Evolutionary conservation across 2,797 vertebrate genomes (phyloP), one percentile per base, ranked within the genome.

Genomic region (Picus viridis): DNA sequence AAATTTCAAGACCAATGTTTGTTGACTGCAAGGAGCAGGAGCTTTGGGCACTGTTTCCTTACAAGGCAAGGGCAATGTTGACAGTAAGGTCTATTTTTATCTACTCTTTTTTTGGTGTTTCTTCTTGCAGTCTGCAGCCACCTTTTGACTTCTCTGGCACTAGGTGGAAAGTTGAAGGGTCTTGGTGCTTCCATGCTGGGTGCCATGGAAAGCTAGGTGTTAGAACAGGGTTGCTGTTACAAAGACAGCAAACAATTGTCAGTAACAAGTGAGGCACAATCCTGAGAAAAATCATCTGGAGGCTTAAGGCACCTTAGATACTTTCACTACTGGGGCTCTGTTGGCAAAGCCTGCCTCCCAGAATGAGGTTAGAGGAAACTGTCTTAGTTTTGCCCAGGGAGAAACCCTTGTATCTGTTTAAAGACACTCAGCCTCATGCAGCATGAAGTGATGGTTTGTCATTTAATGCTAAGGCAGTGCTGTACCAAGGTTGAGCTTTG

Each of bases 401-500:
- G 47, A 68, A 69, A 29, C 14, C 12, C 30, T 59, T 43, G 20
- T 12, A 12, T 23, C 22, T 57, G 16, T 79, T 57, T 39, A 10
- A 6, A 68, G 19, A 20, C 3, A 4, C 43, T 64, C 53, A 19
- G 27, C n/a, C 34, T 59, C 8, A 11, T 14, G 4, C 19, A n/a
- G 22, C 0, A 0, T 20, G n/a, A 51, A 16, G 17, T 20, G 45
- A 32, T n/a, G 29, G 15, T 45, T 68, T 49, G 53, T 49, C 10
- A 5, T 7, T 12, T 43, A 58, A 19, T 0, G 4, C 12, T 13
- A 17, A 69, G 47, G 24, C 6, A 49, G 11, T 9, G 29, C n/a
- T 0, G 1, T 19, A 41, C 32, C 14, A 10, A 9, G 23, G 32
- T 20, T 32, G 30, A 18, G 17, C 29, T 57, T 20, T 0, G 16